Evolutionary conservation across 2,888 invertebrate species (phyloP).

Genomic region (Limulus polyphemus): DNA sequence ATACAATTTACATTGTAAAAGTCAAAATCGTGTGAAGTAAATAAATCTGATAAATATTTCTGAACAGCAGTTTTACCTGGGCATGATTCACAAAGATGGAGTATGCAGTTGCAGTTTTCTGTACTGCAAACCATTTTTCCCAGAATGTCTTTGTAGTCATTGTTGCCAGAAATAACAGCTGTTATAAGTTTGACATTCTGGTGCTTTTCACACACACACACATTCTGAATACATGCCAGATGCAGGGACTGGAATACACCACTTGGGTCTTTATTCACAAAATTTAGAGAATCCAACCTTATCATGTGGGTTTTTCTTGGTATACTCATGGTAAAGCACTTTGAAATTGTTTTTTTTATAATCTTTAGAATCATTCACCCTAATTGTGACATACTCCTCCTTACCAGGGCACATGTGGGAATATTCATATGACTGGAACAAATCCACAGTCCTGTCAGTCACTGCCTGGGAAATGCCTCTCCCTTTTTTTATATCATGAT

Average conservation of each 20-base stretch:
- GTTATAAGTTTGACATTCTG: background rate
- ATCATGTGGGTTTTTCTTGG: conserved; percentile 3
- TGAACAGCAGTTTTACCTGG: conserved; percentile 1
- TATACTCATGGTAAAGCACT: conserved; percentile 5
- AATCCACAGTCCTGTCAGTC: background rate
- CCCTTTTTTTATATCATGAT: background rate
- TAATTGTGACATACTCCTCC: background rate
- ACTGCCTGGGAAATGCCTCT: background rate
- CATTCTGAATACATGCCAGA: too few species aligned
- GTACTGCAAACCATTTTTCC: background rate
- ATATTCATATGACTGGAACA: background rate
- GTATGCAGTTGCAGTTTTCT: background rate
- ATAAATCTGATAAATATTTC: background rate
- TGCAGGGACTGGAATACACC: conserved; percentile 10
- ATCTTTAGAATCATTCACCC: background rate
- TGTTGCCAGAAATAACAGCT: background rate
- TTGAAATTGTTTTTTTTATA: conserved; percentile 5
- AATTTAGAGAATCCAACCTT: conserved; percentile 9
- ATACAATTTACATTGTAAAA: background rate
- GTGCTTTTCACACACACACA: conserved; percentile 1
- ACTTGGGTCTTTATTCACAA: conserved; percentile 6
- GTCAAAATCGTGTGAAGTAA: background rate
- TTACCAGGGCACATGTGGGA: conserved; percentile 2
- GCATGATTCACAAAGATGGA: background rate
- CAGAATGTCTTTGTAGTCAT: background rate